These are phyloP conservation scores for Bombus confusus DNA, from an alignment of 1,140 invertebrate species.

Conservation along the genomic window DNA sequence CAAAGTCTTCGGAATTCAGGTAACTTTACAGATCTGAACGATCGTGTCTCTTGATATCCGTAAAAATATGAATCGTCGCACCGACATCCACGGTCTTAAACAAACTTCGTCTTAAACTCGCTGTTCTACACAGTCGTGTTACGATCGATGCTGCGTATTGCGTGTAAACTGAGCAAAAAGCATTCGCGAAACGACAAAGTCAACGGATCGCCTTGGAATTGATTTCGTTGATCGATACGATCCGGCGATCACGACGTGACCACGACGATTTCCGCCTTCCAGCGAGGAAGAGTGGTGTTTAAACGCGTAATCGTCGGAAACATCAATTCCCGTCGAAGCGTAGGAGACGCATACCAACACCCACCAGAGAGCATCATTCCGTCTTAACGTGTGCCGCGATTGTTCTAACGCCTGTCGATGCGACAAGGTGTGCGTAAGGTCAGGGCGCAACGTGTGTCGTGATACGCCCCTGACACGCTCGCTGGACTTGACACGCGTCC, in stretches of 20 bases:
- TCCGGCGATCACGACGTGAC: not conserved
- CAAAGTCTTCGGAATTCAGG: too few species aligned
- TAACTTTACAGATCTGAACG: not conserved
- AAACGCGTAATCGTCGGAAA: conserved; percentile 70
- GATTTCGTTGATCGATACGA: conserved; percentile 2
- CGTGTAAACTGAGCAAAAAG: not conserved
- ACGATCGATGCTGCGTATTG: too few species aligned
- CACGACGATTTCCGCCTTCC: conserved; percentile 55
- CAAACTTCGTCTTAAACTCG: not conserved
- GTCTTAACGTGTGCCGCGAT: conserved; percentile 31
- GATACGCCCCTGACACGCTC: conserved; percentile 35
- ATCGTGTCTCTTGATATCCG: not conserved
- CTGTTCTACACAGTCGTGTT: too few species aligned
- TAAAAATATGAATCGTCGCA: too few species aligned
- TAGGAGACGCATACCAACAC: conserved; percentile 64
- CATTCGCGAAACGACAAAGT: not conserved
- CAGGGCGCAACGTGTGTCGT: conserved; percentile 25
- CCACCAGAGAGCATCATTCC: conserved; percentile 20
- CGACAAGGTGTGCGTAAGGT: conserved; percentile 43
- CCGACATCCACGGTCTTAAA: too few species aligned
- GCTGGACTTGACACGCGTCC: not conserved
- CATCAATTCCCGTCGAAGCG: conserved; percentile 69
- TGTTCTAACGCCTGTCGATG: not conserved
- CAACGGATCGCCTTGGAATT: not conserved
- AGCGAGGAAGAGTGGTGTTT: conserved; percentile 55